Percentiles rank a stretch among this genome's conserved stretches.
These are phyloP conservation scores for Athrips mouffetella DNA, from an alignment of 2,888 invertebrate species.

Conservation along the genomic window DNA sequence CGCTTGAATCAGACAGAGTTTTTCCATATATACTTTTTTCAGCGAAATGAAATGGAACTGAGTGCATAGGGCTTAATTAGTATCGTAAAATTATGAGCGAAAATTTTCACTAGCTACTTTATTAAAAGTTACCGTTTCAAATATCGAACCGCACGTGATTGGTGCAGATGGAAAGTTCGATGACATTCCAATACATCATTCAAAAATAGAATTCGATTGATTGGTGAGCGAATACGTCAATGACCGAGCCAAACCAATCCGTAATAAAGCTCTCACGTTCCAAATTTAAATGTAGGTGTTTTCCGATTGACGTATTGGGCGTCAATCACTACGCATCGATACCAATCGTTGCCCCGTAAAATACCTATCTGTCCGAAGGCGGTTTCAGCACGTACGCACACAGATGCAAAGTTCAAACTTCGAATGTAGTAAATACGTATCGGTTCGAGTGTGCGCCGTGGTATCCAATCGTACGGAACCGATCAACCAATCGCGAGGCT, in stretches of 20 bases:
- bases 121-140: conserved; percentile 1
- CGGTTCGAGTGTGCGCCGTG: conserved; percentile 80
- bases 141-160: background rate
- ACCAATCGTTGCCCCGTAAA: conserved; percentile 41
- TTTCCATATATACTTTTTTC: conserved; percentile 44
- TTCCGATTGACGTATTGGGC: conserved; percentile 33
- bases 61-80: conserved; percentile 31
- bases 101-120: conserved; percentile 5
- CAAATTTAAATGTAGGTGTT: conserved; percentile 33
- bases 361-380: conserved; percentile 60
- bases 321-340: conserved; percentile 38
- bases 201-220: conserved; percentile 1
- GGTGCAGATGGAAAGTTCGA: background rate
- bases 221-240: background rate
- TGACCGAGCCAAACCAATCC: conserved; percentile 2
- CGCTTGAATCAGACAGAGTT: conserved; percentile 35
- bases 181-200: conserved; percentile 1
- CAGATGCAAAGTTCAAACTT: conserved; percentile 41
- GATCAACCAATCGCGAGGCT: conserved; percentile 73
- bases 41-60: conserved; percentile 47
- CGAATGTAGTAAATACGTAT: conserved; percentile 54
- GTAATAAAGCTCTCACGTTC: conserved; percentile 20
- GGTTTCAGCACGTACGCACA: conserved; percentile 48
- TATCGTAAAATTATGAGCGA: conserved; percentile 8
- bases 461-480: conserved; percentile 77